Conservation (phyloP, 2,888 invertebrate genomes). For the Heteromyza rotundicornis region DNA sequence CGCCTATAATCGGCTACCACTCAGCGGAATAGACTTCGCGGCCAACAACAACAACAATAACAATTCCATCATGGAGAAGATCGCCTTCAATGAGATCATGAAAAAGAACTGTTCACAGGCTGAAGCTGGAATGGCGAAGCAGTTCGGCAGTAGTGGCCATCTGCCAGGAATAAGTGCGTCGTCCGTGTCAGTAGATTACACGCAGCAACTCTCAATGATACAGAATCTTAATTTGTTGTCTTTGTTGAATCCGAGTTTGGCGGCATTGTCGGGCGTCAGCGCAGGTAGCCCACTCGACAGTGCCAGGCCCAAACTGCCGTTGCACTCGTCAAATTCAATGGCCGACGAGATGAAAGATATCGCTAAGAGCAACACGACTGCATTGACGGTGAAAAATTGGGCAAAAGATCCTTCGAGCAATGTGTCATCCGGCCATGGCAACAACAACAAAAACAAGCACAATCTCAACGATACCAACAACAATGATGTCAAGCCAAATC, state of each 20-base stretch:
- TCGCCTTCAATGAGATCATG: slow-evolving; percentile 47
- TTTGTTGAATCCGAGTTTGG: slow-evolving; percentile 63
- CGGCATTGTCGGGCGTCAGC: slow-evolving; percentile 36
- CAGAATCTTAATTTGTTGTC: slow-evolving; percentile 67
- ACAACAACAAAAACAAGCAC: slow-evolving; percentile 19
- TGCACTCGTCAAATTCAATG: slow-evolving; percentile 4
- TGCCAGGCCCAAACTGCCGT: slow-evolving; percentile 15
- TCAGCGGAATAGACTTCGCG: slow-evolving; percentile 46
- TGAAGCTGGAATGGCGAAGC: slow-evolving; percentile 29
- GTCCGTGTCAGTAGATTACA: slow-evolving; percentile 62
- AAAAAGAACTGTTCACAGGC: slow-evolving; percentile 39
- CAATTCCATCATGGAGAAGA: slow-evolving; percentile 53
- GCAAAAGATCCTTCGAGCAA: slow-evolving; percentile 49
- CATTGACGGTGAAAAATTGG: slow-evolving; percentile 56
- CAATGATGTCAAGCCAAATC: slow-evolving; percentile 35
- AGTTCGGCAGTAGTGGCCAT: slow-evolving; percentile 65
- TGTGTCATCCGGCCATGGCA: slow-evolving; percentile 20
- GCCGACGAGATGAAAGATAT: slow-evolving; percentile 25
- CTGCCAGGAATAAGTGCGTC: slow-evolving; percentile 65
- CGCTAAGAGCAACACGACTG: slow-evolving; percentile 35
- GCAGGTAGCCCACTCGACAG: slow-evolving; percentile 21
- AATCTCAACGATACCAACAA: slow-evolving; percentile 47
- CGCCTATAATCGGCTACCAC: slow-evolving; percentile 44
- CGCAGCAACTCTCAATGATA: slow-evolving; percentile 66
- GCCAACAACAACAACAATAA: slow-evolving; percentile 40